phyloP scores from a whole-genome alignment of 2,888 invertebrate genomes.

The Cremastinae sp. region DNA sequence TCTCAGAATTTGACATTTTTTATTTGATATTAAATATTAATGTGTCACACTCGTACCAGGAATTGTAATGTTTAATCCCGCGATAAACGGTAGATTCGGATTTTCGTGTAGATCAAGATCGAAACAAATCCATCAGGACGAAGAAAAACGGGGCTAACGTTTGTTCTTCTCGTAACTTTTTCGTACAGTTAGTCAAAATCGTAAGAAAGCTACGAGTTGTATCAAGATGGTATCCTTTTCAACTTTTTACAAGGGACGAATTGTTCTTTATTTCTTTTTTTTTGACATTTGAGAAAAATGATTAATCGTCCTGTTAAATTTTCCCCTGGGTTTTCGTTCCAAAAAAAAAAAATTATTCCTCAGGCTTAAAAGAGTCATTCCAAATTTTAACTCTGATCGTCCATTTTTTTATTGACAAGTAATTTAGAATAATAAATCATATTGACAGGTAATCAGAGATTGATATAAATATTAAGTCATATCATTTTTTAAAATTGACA shows the following conservation, averaged over 20 bases:
- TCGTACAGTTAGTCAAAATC: neutral
- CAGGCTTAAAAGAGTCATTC: too few relatives aligned
- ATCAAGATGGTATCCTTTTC: slow-evolving; percentile 14
- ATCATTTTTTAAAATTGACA: too few relatives aligned
- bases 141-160: slow-evolving; percentile 6
- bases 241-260: neutral
- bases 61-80: slow-evolving; percentile 1
- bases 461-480: too few relatives aligned
- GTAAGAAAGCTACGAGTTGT: neutral
- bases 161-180: neutral
- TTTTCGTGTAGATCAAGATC: slow-evolving; percentile 22
- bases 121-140: slow-evolving; percentile 10
- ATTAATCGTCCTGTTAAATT: neutral
- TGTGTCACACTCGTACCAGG: neutral
- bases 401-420: neutral
- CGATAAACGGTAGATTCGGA: neutral
- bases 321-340: neutral
- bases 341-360: too few relatives aligned
- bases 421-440: neutral
- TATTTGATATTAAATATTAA: slow-evolving; percentile 9
- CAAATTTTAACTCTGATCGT: neutral
- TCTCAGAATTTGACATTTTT: too few relatives aligned
- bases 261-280: neutral
- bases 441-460: too few relatives aligned
- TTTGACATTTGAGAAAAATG: neutral